Evolutionary conservation across 2,888 invertebrate genomes (phyloP).

Genomic region (Brachyptera putata): DNA sequence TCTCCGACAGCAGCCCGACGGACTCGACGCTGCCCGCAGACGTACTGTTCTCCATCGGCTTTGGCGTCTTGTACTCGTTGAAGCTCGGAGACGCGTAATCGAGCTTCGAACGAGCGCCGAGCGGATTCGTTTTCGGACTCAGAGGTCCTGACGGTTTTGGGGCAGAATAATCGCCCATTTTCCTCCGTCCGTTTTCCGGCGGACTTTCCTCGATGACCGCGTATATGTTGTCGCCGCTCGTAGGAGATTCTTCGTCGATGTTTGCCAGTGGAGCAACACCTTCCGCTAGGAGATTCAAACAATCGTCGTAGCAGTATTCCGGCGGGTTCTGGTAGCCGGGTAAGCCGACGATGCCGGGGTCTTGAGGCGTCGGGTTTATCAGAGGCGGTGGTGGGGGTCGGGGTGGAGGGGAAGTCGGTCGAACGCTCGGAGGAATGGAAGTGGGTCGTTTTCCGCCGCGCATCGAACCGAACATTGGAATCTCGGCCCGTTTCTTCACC

Average conservation of each 20-base stretch:
- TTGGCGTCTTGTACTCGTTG: conserved; percentile 48
- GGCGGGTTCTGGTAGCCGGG: conserved; percentile 41
- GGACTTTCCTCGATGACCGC: conserved; percentile 81
- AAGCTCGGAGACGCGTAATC: conserved; percentile 50
- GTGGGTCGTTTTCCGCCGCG: conserved; percentile 65
- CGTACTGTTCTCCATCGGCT: conserved; percentile 42
- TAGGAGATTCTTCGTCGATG: conserved; percentile 54
- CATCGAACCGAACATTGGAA: conserved; percentile 82
- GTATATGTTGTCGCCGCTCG: conserved; percentile 70
- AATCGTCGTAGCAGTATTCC: conserved; percentile 68
- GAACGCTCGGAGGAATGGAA: conserved; percentile 61
- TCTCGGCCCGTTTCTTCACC: conserved; percentile 54
- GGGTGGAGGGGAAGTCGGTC: conserved; percentile 75
- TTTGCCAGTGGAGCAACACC: conserved; percentile 52
- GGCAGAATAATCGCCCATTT: conserved; percentile 22
- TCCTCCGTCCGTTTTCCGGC: conserved; percentile 37
- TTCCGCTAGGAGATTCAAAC: conserved; percentile 61
- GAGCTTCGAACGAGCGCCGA: conserved; percentile 39
- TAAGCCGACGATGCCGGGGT: conserved; percentile 38
- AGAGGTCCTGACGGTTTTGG: conserved; percentile 16
- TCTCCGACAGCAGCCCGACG: conserved; percentile 77
- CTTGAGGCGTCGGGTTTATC: conserved; percentile 34
- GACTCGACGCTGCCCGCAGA: conserved; percentile 59
- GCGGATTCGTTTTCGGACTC: conserved; percentile 4
- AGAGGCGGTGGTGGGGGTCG: conserved; percentile 49